Evolutionary conservation across 2,888 invertebrate species (phyloP).

Genomic region (Oeneis ivallda): DNA sequence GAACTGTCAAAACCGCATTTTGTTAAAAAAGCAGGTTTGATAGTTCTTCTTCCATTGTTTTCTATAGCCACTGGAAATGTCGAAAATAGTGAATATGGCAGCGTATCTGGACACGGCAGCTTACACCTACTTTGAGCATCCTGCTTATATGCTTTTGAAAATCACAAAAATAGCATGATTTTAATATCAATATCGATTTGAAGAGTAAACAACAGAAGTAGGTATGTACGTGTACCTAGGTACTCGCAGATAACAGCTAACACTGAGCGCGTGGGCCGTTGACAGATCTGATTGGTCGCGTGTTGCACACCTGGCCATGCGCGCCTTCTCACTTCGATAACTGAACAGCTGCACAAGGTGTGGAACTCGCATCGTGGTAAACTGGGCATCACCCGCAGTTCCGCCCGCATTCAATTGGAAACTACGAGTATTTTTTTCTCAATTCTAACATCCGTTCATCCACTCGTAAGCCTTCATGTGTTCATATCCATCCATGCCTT

Average conservation of each 20-base stretch:
- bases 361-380: slow-evolving; percentile 18
- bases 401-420: slow-evolving; percentile 2
- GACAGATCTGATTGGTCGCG: slow-evolving; percentile 26
- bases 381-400: slow-evolving; percentile 14
- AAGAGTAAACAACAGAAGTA: neutral
- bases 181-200: slow-evolving; percentile 3
- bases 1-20: too few relatives aligned
- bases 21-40: too few relatives aligned
- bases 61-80: too few relatives aligned
- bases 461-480: too few relatives aligned
- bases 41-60: too few relatives aligned
- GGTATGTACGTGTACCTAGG: neutral
- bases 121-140: too few relatives aligned
- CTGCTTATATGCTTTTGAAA: too few relatives aligned
- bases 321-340: slow-evolving; percentile 22
- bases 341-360: slow-evolving; percentile 29
- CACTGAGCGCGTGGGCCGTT: slow-evolving; percentile 5
- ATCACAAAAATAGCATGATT: neutral
- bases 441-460: neutral
- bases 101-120: too few relatives aligned
- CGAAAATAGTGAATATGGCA: too few relatives aligned
- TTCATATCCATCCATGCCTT: too few relatives aligned
- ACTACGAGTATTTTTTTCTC: neutral
- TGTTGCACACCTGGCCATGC: slow-evolving; percentile 28
- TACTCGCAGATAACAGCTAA: neutral